Evolutionary conservation across 2,113 vertebrate species (phyloP), one percentile per base, ranked within the genome.

Genomic region (Boleophthalmus pectinirostris): DNA sequence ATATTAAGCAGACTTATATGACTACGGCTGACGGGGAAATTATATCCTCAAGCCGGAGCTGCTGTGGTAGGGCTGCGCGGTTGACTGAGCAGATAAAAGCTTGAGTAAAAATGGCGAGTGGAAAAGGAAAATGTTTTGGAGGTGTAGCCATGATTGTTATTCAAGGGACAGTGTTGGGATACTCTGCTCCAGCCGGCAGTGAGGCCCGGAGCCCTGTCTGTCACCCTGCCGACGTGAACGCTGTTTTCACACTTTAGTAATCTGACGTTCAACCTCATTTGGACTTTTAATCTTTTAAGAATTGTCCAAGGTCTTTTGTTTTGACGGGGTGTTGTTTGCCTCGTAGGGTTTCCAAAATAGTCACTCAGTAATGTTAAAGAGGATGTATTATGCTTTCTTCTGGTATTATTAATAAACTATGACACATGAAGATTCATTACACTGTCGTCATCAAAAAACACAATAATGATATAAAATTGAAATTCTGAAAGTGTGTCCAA

Each of bases 1-100:
- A 93, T 92, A 93, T 94, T 94, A 93, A 93, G 90, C 89, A 88
- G 91, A 92, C 90, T 92, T 91, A 92, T 93, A 93, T 90, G 89
- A 92, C 91, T 90, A 84, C 75, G 87, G 92, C 90, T 91, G 91
- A 92, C 91, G 91, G 91, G 91, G 91, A 94, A 93, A 94, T 94
- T 93, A 93, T 93, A 94, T 93, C 92, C 92, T 92, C 91, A 88
- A 92, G 92, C 90, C 86, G 87, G 86, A 81, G 89, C 84, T 33
- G 58, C 58, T 33, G 89, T 83, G 87, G 85, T 85, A 71, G 87
- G 86, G 91, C 91, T 76, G 82, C 78, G 87, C 89, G 92, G 87
- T 92, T 93, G 91, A 91, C 88, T 92, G 91, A 90, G 87, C 92
- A 92, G 92, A 93, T 93, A 93, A 94, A 93, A 90, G 90, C 89